Conservation (phyloP, 2,113 vertebrate species). For the Promerops cafer region DNA sequence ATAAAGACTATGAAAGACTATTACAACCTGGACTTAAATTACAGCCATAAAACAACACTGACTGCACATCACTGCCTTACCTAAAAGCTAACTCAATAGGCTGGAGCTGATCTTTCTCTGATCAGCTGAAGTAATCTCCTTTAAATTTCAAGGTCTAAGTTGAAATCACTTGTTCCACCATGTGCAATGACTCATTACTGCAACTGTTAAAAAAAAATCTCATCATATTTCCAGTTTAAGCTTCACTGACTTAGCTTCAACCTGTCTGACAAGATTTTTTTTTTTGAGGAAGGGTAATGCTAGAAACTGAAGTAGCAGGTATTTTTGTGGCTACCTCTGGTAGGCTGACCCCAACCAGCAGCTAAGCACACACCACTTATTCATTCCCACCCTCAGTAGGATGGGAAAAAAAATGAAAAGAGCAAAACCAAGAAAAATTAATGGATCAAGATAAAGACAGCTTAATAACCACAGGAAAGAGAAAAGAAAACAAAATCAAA, state of each 20-base stretch:
- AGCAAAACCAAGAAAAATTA: not conserved
- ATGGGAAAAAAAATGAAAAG: not conserved
- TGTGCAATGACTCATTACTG: not conserved
- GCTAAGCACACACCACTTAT: not conserved
- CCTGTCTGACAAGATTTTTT: not conserved
- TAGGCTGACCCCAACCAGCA: not conserved
- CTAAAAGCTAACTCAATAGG: not conserved
- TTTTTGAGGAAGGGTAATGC: not conserved
- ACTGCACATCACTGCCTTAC: not conserved
- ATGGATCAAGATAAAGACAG: not conserved
- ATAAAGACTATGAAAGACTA: not conserved
- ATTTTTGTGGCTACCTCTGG: not conserved
- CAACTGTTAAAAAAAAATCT: not conserved
- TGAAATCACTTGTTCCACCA: not conserved
- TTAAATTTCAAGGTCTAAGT: not conserved
- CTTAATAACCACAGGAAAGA: not conserved
- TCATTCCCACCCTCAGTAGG: not conserved
- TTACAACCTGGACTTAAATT: not conserved
- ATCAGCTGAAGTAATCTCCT: not conserved
- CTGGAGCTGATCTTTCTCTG: not conserved
- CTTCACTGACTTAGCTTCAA: not conserved
- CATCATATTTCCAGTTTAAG: not conserved
- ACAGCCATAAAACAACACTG: not conserved
- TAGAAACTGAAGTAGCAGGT: not conserved
- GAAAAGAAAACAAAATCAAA: not conserved